A percentile compares a stretch with the other conserved stretches of the same genome.
Conservation (phyloP, 1,140 invertebrate genomes). For the Forficula auricularia region DNA sequence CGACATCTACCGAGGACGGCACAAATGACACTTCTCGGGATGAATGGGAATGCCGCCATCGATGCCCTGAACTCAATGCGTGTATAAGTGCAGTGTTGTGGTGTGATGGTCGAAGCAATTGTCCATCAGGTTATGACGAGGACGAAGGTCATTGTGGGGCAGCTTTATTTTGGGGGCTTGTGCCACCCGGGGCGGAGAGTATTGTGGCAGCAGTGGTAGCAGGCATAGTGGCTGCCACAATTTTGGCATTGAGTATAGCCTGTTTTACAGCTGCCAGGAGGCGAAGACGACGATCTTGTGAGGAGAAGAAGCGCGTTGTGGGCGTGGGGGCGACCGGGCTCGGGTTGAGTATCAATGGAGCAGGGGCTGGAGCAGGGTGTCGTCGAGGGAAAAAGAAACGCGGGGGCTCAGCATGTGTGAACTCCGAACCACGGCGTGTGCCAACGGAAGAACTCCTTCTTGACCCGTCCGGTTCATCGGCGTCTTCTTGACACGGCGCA, state of each 20-base stretch:
- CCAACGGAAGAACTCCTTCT: constrained; percentile 37
- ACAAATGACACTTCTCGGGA: constrained; percentile 33
- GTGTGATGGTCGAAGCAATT: constrained; percentile 72
- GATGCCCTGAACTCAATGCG: constrained; percentile 74
- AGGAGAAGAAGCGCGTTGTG: constrained; percentile 31
- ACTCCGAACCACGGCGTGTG: constrained; percentile 20
- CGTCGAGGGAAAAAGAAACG: constrained; percentile 15
- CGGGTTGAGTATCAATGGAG: constrained; percentile 29
- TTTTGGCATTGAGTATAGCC: constrained; percentile 6
- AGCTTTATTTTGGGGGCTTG: constrained; percentile 28
- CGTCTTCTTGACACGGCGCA: constrained; percentile 60
- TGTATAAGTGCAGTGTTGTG: constrained; percentile 69
- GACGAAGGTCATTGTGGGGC: constrained; percentile 49
- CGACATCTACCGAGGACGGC: not conserved
- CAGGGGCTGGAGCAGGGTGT: constrained; percentile 24
- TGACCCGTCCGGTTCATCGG: constrained; percentile 27
- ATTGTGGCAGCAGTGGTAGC: constrained; percentile 34
- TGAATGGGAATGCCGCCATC: constrained; percentile 42
- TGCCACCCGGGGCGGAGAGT: constrained; percentile 29
- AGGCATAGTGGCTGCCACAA: constrained; percentile 28
- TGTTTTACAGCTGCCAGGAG: too few relatives aligned
- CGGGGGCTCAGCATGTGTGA: constrained; percentile 13
- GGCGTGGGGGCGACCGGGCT: constrained; percentile 29
- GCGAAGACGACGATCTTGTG: too few relatives aligned
- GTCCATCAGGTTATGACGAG: constrained; percentile 71